Conservation (phyloP, 2,113 vertebrate species). For the Malaclemys terrapin region DNA sequence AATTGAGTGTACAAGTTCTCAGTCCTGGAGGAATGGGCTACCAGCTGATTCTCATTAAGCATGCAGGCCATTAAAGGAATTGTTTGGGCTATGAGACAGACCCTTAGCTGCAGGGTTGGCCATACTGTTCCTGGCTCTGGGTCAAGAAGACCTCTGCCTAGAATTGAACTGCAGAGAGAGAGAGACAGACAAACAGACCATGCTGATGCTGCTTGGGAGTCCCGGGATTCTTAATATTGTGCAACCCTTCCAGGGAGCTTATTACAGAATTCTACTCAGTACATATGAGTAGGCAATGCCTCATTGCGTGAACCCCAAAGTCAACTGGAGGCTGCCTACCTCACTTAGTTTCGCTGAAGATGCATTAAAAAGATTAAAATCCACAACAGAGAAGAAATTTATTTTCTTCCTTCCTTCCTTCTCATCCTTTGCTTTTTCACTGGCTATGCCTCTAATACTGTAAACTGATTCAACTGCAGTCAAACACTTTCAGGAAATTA, state of each 20-base stretch:
- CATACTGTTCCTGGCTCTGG: background rate
- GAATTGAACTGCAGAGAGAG: background rate
- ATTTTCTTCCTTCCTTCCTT: background rate
- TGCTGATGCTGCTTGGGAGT: background rate
- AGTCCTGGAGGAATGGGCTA: background rate
- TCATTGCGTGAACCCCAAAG: background rate
- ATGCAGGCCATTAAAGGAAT: background rate
- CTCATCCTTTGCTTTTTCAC: background rate
- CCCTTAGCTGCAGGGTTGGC: background rate
- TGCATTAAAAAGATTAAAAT: background rate
- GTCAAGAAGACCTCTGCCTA: background rate
- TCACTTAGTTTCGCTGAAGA: background rate
- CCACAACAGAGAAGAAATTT: background rate
- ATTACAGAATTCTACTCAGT: background rate
- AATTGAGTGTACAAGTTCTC: background rate
- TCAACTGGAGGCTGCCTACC: background rate
- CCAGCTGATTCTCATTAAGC: background rate
- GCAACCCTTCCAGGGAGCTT: background rate
- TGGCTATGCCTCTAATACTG: background rate
- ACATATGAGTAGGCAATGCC: background rate
- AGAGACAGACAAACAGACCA: background rate
- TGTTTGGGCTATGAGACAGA: background rate
- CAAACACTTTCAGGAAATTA: background rate
- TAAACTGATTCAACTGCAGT: background rate
- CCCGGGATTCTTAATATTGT: background rate